Evolutionary conservation across 2,113 vertebrate species (phyloP).

Genomic region (Phodopus roborovskii): DNA sequence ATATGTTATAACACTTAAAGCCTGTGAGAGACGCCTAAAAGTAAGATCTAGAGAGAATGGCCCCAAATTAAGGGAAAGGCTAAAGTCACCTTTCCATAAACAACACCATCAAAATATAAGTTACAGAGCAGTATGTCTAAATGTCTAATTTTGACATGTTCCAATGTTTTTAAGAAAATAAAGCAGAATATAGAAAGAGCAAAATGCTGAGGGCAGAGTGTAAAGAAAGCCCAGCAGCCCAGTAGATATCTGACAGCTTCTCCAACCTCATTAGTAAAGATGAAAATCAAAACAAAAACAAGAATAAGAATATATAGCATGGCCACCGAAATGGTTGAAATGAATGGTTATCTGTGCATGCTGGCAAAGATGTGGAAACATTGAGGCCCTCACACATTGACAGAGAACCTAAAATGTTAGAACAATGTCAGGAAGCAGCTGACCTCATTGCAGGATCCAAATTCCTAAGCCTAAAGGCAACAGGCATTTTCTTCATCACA

Average conservation of each 20-base stretch:
- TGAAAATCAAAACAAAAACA: not conserved
- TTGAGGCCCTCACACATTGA: not conserved
- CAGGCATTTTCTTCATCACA: not conserved
- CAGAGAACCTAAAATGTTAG: not conserved
- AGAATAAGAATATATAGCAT: not conserved
- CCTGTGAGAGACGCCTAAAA: not conserved
- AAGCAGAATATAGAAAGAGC: not conserved
- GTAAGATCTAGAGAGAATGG: not conserved
- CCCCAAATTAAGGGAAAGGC: not conserved
- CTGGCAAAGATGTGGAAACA: not conserved
- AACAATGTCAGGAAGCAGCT: not conserved
- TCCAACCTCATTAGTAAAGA: not conserved
- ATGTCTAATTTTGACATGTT: not conserved
- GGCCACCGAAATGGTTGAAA: not conserved
- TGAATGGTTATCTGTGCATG: not conserved
- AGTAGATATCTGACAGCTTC: not conserved
- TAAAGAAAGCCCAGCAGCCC: not conserved
- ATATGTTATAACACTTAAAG: not conserved
- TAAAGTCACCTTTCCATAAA: slow-evolving; percentile 14
- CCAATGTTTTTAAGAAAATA: not conserved
- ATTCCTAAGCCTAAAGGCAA: not conserved
- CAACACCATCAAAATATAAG: not conserved
- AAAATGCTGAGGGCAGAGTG: not conserved
- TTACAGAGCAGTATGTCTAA: not conserved
- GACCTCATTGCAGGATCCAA: not conserved